Conservation (phyloP, 30 jellyfish, hydroid and myxozoan genomes). For the Aurelia coerulea region DNA sequence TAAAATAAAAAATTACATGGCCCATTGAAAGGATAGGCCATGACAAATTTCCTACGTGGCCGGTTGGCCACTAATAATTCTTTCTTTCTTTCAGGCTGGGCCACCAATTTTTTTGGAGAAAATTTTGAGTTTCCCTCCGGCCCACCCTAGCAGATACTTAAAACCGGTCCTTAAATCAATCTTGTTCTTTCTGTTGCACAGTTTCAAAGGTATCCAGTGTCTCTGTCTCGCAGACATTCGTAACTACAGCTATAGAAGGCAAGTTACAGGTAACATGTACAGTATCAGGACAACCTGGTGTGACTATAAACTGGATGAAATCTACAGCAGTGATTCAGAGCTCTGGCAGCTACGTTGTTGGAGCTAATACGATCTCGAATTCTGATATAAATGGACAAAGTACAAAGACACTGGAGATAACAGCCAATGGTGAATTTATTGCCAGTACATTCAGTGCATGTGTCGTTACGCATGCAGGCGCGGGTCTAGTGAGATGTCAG, state of each 20-base stretch:
- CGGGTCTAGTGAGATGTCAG: slow-evolving; percentile 41
- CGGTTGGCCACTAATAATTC: no score
- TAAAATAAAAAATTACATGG: no score
- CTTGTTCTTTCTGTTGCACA: not conserved
- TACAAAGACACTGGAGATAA: slow-evolving; percentile 23
- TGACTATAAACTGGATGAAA: slow-evolving; percentile 8
- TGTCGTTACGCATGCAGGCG: not conserved
- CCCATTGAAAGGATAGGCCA: no score
- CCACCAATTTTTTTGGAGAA: no score
- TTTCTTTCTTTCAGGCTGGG: no score
- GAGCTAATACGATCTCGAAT: not conserved
- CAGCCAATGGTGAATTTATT: slow-evolving; percentile 25
- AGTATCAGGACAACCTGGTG: slow-evolving; percentile 55
- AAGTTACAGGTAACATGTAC: slow-evolving; percentile 29
- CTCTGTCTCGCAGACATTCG: slow-evolving; percentile 11
- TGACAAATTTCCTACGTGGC: no score
- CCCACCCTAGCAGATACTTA: no score
- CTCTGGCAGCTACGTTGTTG: slow-evolving; percentile 35
- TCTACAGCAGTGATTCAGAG: slow-evolving; percentile 9
- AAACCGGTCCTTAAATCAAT: not conserved
- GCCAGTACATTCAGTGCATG: slow-evolving; percentile 8
- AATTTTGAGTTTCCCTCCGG: no score
- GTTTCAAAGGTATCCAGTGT: slow-evolving; percentile 12
- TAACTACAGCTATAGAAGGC: slow-evolving; percentile 32
- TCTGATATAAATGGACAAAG: slow-evolving; percentile 10